Evolutionary conservation across 2,797 vertebrate species (phyloP), one percentile per base, ranked within the genome.

Genomic region (Cyprinella venusta): DNA sequence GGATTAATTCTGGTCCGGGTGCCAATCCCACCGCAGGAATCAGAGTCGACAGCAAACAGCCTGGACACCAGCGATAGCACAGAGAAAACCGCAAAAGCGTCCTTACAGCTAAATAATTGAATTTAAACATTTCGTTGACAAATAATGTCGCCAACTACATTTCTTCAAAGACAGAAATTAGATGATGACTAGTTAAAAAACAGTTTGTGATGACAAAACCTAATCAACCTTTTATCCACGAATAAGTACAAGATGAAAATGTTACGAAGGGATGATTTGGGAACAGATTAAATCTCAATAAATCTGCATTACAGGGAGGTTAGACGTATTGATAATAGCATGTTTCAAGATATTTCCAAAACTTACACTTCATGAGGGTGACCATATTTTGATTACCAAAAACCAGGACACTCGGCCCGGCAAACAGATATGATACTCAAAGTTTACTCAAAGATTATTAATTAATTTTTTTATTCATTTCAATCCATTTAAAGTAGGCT

Each of bases 1-100:
- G 89, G 91, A 92, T 91, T 92, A 90, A 90, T 89, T 75, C 88
- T 86, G 50, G 84, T 88, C 67, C 78, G 71, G 75, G 85, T 90
- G 88, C 86, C 89, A 90, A 80, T 86, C 89, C 90, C 87, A 76
- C 69, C 45, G 86, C 86, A 82, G 83, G 82, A 80, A 76, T 65
- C 68, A 74, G 30, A 84, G 50, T 71, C 26, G 40, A 52, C 82
- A 24, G 76, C 67, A 82, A 82, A 59, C 38, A 72, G 75, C 12
- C 52, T 64, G 74, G 45, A 26, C 74, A 50, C 72, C n/a, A 2
- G 19, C 21, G 79, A 56, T 71, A 82, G 38, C 84, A 48, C 45
- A 52, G 30, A 50, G 24, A 52, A 65, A 52, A 79, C n/a, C 33
- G 30, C 26, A 24, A 61, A 64, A 8, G 26, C 2, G 2, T 56